phyloP scores from a whole-genome alignment of 2,888 invertebrate species.

The Limnephilus rhombicus region DNA sequence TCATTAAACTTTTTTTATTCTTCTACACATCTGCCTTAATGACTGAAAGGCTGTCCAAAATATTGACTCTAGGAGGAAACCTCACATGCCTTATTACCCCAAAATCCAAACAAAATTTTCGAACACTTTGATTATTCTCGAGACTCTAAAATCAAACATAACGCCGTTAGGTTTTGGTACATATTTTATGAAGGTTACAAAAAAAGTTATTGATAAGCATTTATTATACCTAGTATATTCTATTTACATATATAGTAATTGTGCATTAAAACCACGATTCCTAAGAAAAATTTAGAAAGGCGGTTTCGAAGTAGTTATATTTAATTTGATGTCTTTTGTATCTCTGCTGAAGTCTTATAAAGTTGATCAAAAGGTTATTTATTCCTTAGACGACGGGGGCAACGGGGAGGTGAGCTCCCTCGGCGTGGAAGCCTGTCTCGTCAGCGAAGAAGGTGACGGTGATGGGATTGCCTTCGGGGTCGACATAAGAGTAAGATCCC shows the following conservation, averaged over 20 bases:
- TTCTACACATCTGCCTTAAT: background rate
- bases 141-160: background rate
- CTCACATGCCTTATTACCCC: background rate
- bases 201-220: background rate
- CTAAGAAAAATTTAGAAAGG: background rate
- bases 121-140: background rate
- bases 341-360: background rate
- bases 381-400: background rate
- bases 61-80: background rate
- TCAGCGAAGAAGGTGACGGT: constrained; percentile 60
- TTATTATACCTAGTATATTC: background rate
- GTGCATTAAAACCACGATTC: background rate
- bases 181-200: background rate
- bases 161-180: background rate
- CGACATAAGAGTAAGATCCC: constrained; percentile 50
- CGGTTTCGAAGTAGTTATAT: background rate
- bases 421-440: constrained; percentile 64
- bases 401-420: constrained; percentile 55
- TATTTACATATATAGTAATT: background rate
- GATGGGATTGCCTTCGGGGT: constrained; percentile 56
- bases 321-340: background rate
- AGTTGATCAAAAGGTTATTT: constrained; percentile 14
- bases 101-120: background rate
- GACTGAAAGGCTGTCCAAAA: background rate
- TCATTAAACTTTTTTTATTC: background rate